Evolutionary conservation across 2,888 invertebrate genomes (phyloP).

Genomic region (Sminthurides aquaticus): DNA sequence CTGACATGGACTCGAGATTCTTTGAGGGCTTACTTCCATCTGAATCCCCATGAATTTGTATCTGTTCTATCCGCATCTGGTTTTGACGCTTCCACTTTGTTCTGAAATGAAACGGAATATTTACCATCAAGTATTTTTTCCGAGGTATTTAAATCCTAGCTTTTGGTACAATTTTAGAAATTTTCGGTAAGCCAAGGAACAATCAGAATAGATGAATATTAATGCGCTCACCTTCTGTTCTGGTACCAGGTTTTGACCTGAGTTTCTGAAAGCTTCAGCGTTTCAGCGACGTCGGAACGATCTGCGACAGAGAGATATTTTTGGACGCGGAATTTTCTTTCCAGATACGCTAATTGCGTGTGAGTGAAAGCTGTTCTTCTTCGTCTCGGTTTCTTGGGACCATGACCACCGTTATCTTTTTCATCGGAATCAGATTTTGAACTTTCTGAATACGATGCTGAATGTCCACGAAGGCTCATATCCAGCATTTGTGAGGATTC

Average conservation of each 20-base stretch:
- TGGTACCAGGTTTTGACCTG: slow-evolving; percentile 96
- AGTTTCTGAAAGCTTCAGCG: slow-evolving; percentile 80
- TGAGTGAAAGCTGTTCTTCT: slow-evolving; percentile 80
- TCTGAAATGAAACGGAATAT: slow-evolving; percentile 43
- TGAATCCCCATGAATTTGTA: slow-evolving; percentile 60
- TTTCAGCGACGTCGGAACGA: slow-evolving; percentile 84
- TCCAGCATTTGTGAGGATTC: no score
- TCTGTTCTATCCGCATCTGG: slow-evolving; percentile 73
- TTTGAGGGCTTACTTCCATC: slow-evolving; percentile 44
- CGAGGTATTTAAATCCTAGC: no score
- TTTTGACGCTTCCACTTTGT: slow-evolving; percentile 57
- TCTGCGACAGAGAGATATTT: slow-evolving; percentile 91
- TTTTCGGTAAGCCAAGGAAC: no score
- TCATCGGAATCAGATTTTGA: slow-evolving; percentile 49
- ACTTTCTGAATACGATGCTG: neutral
- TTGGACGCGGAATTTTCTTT: slow-evolving; percentile 85
- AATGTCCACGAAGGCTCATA: no score
- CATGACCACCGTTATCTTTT: slow-evolving; percentile 49
- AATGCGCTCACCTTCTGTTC: slow-evolving; percentile 74
- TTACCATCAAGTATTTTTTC: no score
- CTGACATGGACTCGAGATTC: slow-evolving; percentile 15
- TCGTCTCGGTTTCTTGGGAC: slow-evolving; percentile 64
- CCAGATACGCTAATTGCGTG: slow-evolving; percentile 82
- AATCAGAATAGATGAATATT: no score
- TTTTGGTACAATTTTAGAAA: no score